These are phyloP conservation scores for Drosophila lacertosa DNA, from an alignment of 1,140 invertebrate genomes.

Conservation along the genomic window DNA sequence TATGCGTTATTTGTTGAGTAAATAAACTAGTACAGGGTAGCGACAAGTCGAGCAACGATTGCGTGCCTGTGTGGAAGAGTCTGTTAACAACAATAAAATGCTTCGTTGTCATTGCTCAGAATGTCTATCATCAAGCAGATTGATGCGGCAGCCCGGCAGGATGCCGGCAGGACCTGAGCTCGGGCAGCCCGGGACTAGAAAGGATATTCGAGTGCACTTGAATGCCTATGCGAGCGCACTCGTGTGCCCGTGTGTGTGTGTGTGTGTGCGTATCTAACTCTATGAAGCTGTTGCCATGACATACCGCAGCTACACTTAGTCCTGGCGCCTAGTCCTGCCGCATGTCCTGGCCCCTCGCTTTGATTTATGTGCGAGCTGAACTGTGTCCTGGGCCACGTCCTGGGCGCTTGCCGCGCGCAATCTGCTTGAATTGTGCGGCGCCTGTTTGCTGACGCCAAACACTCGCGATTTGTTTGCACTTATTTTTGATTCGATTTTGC, in stretches of 20 bases:
- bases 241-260: conserved; percentile 7
- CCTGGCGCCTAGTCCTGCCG: conserved; percentile 13
- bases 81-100: conserved; percentile 76
- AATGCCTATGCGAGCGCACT: conserved; percentile 41
- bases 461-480: conserved; percentile 43
- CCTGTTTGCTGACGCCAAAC: conserved; percentile 36
- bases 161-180: background rate
- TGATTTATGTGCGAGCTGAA: no score
- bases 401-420: conserved; percentile 1
- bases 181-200: conserved; percentile 15
- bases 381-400: background rate
- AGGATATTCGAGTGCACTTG: conserved; percentile 51
- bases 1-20: no score
- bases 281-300: conserved; percentile 52
- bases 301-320: conserved; percentile 27
- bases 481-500: conserved; percentile 42
- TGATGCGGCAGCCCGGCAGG: conserved; percentile 48
- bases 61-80: conserved; percentile 40
- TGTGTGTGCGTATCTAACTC: conserved; percentile 15
- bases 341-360: conserved; percentile 1
- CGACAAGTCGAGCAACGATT: conserved; percentile 14
- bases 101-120: conserved; percentile 73
- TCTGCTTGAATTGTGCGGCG: conserved; percentile 29
- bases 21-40: conserved; percentile 53
- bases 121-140: conserved; percentile 66